phyloP scores from a whole-genome alignment of 2,113 vertebrate genomes.

The Vulpes ferrilata region DNA sequence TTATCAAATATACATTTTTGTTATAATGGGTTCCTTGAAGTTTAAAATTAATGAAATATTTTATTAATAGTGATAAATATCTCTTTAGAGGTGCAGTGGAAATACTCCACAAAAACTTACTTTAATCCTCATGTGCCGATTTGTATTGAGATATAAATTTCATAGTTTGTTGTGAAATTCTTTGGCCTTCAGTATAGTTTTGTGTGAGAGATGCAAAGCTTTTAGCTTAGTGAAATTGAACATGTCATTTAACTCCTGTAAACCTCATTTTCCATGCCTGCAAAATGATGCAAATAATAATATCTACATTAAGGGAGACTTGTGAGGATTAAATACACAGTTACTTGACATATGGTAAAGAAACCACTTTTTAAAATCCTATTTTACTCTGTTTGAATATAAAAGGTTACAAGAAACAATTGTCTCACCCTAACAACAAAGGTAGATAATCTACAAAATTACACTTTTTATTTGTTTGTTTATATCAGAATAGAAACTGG shows the following conservation, averaged over 20 bases:
- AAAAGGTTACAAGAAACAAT: not conserved
- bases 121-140: not conserved
- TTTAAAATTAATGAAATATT: not conserved
- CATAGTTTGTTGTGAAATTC: not conserved
- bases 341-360: not conserved
- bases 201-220: not conserved
- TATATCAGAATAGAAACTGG: not conserved
- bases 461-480: not conserved
- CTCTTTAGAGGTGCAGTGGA: not conserved
- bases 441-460: not conserved
- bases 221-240: not conserved
- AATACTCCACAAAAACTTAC: not conserved
- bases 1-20: not conserved
- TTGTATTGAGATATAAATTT: not conserved
- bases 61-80: not conserved
- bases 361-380: not conserved
- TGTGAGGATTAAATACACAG: not conserved
- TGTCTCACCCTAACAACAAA: not conserved
- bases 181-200: not conserved
- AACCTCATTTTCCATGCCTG: not conserved
- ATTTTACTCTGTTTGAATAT: not conserved
- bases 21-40: not conserved
- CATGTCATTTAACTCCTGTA: not conserved
- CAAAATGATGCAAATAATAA: not conserved
- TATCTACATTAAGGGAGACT: not conserved